Evolutionary conservation across 2,888 invertebrate genomes (phyloP), one percentile per base, ranked within the genome.

Genomic region (Napeogenes sylphis): DNA sequence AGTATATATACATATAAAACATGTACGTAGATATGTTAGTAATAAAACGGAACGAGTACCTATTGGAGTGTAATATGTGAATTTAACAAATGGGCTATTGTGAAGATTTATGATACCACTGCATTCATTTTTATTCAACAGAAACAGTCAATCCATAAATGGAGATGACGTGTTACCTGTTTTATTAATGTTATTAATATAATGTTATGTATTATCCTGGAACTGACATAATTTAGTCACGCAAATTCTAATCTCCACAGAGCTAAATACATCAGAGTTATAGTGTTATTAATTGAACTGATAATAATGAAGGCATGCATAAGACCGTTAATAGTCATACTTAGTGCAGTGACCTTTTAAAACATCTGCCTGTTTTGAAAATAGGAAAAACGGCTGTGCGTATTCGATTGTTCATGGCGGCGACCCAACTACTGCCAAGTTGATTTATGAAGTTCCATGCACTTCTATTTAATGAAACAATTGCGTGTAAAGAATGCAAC

Each of bases 351-450:
- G 84, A 77, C 85, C 78, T 86, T 87, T 86, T 76, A 67, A 63
- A 76, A 80, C 86, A 87, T 81, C 87, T 86, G 87, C 85, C 80
- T 67, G 72, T 74, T 80, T 79, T 75, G 77, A 81, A 83, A 83
- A 75, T 79, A 73, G 66, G 71, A 77, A 79, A 82, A 82, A 83
- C 73, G 62, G 60, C 68, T 68, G 70, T 69, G 68, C 62, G 68
- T 69, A 72, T 77, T 76, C 77, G 74, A 78, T 79, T 80, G 80
- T 79, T 70, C 72, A 63, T 71, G 69, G 73, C 21, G 21, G 21
- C 21, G 21, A 21, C 75, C 75, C 79, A 79, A 72, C 70, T 55
- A 59, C 35, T 45, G 54, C 63, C 21, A 21, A 45, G 59, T 59
- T 63, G 63, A 66, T 66, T 66, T 66, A 66, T 56, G 35, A 55